Evolutionary conservation across 2,113 vertebrate genomes (phyloP).

Genomic region (Motacilla tschutschensis): DNA sequence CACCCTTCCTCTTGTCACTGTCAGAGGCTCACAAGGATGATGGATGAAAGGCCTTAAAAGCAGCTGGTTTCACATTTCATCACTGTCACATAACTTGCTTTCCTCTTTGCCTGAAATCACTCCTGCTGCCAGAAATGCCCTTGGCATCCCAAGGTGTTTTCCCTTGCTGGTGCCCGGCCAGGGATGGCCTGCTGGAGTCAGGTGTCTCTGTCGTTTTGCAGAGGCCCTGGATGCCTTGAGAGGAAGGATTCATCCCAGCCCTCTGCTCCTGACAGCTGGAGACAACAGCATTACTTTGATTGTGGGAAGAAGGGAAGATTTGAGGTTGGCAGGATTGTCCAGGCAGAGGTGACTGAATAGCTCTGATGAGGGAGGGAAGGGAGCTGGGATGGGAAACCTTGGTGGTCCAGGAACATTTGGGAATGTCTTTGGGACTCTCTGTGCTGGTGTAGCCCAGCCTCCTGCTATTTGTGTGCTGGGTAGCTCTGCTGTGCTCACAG

Average conservation of each 20-base stretch:
- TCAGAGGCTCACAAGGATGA: conserved; percentile 36
- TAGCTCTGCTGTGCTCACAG: neutral
- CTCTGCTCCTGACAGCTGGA: neutral
- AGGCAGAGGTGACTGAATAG: neutral
- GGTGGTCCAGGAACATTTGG: neutral
- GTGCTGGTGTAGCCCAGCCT: neutral
- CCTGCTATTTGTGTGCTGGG: neutral
- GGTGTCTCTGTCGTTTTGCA: neutral
- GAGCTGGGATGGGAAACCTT: neutral
- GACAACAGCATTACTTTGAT: neutral
- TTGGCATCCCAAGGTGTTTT: conserved; percentile 18
- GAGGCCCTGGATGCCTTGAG: neutral
- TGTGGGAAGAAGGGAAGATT: rapidly evolving
- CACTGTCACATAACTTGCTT: conserved; percentile 30
- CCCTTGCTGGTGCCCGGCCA: rapidly evolving
- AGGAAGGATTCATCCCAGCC: neutral
- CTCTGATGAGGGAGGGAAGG: neutral
- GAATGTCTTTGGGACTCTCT: neutral
- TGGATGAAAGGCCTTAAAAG: conserved; percentile 55
- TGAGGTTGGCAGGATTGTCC: neutral
- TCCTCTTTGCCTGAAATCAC: neutral
- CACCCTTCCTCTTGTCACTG: conserved; percentile 27
- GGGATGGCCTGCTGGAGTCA: neutral
- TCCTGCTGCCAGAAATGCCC: conserved; percentile 28
- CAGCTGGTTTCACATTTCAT: conserved; percentile 47